phyloP scores from a whole-genome alignment of 2,888 invertebrate species.

The Agrenia bidenticulata region DNA sequence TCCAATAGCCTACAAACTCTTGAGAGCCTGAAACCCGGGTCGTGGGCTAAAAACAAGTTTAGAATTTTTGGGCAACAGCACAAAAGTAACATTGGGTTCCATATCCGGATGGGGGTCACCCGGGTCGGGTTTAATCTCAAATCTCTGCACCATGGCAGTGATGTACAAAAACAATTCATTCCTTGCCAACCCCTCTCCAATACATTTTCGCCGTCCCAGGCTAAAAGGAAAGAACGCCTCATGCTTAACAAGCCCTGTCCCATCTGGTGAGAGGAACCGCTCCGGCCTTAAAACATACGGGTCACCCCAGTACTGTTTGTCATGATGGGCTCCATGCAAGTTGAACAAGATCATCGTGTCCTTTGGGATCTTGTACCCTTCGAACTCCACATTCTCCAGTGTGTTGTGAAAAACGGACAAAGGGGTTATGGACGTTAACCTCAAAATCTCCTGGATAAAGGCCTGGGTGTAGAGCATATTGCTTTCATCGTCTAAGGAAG shows the following conservation, averaged over 20 bases:
- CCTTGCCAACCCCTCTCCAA: slow-evolving; percentile 37
- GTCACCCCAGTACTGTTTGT: slow-evolving; percentile 43
- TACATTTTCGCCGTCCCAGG: slow-evolving; percentile 30
- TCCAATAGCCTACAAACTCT: too few species aligned
- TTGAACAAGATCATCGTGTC: slow-evolving; percentile 43
- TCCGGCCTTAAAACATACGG: slow-evolving; percentile 44
- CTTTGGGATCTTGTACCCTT: slow-evolving; percentile 35
- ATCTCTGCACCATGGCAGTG: slow-evolving; percentile 31
- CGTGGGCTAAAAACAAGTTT: slow-evolving; percentile 29
- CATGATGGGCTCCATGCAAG: slow-evolving; percentile 35
- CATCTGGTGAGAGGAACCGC: slow-evolving; percentile 36
- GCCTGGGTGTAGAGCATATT: slow-evolving; percentile 33
- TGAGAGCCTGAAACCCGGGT: not conserved
- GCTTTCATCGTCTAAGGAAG: slow-evolving; percentile 65
- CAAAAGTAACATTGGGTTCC: slow-evolving; percentile 35
- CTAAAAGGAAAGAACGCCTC: slow-evolving; percentile 43
- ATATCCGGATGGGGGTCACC: slow-evolving; percentile 30
- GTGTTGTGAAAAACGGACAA: slow-evolving; percentile 36
- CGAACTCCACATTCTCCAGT: slow-evolving; percentile 13
- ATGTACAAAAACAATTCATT: slow-evolving; percentile 39
- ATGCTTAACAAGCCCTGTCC: slow-evolving; percentile 29
- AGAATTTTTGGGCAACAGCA: slow-evolving; percentile 36
- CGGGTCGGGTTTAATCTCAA: slow-evolving; percentile 28
- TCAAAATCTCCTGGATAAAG: slow-evolving; percentile 30
- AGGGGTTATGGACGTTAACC: slow-evolving; percentile 26